These are phyloP conservation scores for Lacerta bilineata DNA, from an alignment of 2,797 vertebrate genomes.

Conservation along the genomic window DNA sequence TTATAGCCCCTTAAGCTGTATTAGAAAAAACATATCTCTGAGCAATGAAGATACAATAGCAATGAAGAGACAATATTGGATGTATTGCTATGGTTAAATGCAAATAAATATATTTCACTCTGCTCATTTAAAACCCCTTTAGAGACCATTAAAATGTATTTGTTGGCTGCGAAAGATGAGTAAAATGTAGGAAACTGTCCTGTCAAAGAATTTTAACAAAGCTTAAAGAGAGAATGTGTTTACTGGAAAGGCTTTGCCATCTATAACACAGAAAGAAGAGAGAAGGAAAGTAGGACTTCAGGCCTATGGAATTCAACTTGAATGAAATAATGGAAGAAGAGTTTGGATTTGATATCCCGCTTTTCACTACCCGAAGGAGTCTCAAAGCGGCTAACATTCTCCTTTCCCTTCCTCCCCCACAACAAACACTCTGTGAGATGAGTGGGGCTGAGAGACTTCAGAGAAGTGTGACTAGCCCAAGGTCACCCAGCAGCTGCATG, in stretches of 20 bases:
- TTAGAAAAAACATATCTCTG: conserved; percentile 52
- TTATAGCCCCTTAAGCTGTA: conserved; percentile 64
- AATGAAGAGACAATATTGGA: neutral
- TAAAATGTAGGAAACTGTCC: conserved; percentile 63
- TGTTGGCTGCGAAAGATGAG: conserved; percentile 57
- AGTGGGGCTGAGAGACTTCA: too few species aligned
- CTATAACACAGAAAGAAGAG: conserved; percentile 37
- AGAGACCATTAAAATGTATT: conserved; percentile 17
- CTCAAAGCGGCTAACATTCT: too few species aligned
- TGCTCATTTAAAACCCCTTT: conserved; percentile 55
- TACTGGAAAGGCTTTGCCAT: conserved; percentile 58
- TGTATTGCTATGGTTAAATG: conserved; percentile 51
- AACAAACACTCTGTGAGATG: too few species aligned
- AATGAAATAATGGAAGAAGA: too few species aligned
- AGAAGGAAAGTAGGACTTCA: conserved; percentile 54
- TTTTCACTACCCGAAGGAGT: too few species aligned
- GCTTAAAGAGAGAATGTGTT: conserved; percentile 62
- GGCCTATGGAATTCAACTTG: too few species aligned
- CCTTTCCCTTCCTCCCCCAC: too few species aligned
- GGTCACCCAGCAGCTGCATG: too few species aligned
- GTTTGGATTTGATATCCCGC: too few species aligned
- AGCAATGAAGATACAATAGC: conserved; percentile 44
- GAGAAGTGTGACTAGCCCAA: too few species aligned
- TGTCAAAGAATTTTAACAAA: conserved; percentile 64
- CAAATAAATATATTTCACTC: conserved; percentile 65